phyloP scores from a whole-genome alignment of 2,888 invertebrate genomes.

The Microctonus brassicae region DNA sequence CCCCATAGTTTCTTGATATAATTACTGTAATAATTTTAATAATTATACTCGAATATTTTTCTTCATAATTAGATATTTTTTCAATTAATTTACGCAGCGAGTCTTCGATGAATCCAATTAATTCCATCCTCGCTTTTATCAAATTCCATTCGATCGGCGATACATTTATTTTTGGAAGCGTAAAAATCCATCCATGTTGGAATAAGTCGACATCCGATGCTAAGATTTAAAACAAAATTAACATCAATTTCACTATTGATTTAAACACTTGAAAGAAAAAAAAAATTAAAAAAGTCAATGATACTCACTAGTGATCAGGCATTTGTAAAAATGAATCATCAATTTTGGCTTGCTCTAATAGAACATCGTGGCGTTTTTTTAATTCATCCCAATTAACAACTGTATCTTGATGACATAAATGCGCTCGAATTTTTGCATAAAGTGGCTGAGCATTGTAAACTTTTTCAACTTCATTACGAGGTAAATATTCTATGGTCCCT shows the following conservation, averaged over 20 bases:
- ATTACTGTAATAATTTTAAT: background rate
- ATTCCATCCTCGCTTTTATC: slow-evolving; percentile 50
- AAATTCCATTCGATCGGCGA: slow-evolving; percentile 70
- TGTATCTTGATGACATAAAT: slow-evolving; percentile 69
- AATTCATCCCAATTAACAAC: slow-evolving; percentile 69
- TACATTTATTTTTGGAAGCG: slow-evolving; percentile 63
- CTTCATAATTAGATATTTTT: background rate
- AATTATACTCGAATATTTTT: background rate
- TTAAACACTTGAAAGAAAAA: background rate
- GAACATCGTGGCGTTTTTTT: slow-evolving; percentile 68
- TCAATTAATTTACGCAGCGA: slow-evolving; percentile 59
- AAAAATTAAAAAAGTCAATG: slow-evolving; percentile 1
- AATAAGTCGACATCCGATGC: slow-evolving; percentile 69
- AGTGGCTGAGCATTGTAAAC: slow-evolving; percentile 70
- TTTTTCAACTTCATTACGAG: slow-evolving; percentile 57
- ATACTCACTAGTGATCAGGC: slow-evolving; percentile 71
- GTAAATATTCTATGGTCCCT: slow-evolving; percentile 65
- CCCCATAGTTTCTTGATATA: background rate
- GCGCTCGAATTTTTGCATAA: slow-evolving; percentile 69
- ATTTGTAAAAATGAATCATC: slow-evolving; percentile 64
- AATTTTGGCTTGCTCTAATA: slow-evolving; percentile 60
- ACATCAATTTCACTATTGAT: too few relatives aligned
- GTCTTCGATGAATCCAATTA: slow-evolving; percentile 62
- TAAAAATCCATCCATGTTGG: slow-evolving; percentile 71
- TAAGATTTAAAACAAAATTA: slow-evolving; percentile 56